Percentiles rank a stretch among this genome's conserved stretches.
phyloP scores from a whole-genome alignment of 1,140 invertebrate species.

The Eumeta japonica region DNA sequence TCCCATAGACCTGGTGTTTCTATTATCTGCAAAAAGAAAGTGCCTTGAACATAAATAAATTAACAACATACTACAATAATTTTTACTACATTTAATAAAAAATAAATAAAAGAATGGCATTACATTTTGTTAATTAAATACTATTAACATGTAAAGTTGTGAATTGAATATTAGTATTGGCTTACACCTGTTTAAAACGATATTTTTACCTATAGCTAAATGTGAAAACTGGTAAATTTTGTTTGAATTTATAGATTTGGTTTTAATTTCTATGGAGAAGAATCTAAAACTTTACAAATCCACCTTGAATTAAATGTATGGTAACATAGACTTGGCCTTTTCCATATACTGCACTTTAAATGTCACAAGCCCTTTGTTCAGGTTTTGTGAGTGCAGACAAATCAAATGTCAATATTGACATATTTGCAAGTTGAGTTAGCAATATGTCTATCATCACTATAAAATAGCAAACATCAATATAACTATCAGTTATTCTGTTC shows the following conservation, averaged over 20 bases:
- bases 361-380: too few relatives aligned
- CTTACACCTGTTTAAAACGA: not conserved
- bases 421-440: too few relatives aligned
- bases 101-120: not conserved
- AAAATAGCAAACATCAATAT: too few relatives aligned
- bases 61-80: not conserved
- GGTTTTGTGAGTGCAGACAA: too few relatives aligned
- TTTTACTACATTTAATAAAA: not conserved
- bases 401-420: not conserved
- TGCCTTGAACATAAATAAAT: not conserved
- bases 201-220: not conserved
- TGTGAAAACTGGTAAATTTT: not conserved
- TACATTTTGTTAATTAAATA: not conserved
- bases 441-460: too few relatives aligned
- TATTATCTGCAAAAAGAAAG: conserved; percentile 29
- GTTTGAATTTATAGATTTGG: too few relatives aligned
- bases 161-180: too few relatives aligned
- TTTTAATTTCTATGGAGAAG: not conserved
- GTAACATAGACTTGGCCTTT: too few relatives aligned
- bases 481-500: too few relatives aligned
- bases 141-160: not conserved
- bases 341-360: too few relatives aligned
- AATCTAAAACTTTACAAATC: not conserved
- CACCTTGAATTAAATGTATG: not conserved
- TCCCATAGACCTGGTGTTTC: conserved; percentile 49